phyloP scores from a whole-genome alignment of 2,888 invertebrate species.

The Erebia epiphron region DNA sequence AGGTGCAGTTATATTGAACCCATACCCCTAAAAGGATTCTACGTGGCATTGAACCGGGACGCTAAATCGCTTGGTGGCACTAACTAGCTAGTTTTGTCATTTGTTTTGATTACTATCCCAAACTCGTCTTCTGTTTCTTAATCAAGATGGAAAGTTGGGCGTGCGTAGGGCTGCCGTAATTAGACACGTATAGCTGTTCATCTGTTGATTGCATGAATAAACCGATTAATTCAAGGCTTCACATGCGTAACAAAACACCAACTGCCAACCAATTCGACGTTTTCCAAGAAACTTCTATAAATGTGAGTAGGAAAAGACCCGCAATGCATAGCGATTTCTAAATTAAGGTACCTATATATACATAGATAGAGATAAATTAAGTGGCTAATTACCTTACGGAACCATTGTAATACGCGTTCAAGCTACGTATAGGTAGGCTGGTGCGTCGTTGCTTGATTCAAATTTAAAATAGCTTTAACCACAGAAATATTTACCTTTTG shows the following conservation, averaged over 20 bases:
- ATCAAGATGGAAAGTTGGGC: constrained; percentile 31
- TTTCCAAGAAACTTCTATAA: constrained; percentile 10
- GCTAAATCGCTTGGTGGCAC: no score
- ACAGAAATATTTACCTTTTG: background rate
- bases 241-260: constrained; percentile 27
- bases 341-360: background rate
- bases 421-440: no score
- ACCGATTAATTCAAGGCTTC: constrained; percentile 34
- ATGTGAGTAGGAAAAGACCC: constrained; percentile 11
- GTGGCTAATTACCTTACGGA: constrained; percentile 11
- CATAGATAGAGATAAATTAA: constrained; percentile 9
- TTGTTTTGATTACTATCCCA: constrained; percentile 17
- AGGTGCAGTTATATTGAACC: no score
- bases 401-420: background rate
- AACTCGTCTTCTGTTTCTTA: constrained; percentile 2
- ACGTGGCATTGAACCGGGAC: no score
- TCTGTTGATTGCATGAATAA: constrained; percentile 33
- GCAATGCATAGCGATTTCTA: constrained; percentile 6
- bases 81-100: background rate
- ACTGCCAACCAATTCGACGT: constrained; percentile 25
- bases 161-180: constrained; percentile 35
- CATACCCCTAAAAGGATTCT: no score
- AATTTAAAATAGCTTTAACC: background rate
- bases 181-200: constrained; percentile 32
- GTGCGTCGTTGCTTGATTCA: no score